Conservation (phyloP, 2,797 vertebrate species). For the Sphenopsis melanotis region DNA sequence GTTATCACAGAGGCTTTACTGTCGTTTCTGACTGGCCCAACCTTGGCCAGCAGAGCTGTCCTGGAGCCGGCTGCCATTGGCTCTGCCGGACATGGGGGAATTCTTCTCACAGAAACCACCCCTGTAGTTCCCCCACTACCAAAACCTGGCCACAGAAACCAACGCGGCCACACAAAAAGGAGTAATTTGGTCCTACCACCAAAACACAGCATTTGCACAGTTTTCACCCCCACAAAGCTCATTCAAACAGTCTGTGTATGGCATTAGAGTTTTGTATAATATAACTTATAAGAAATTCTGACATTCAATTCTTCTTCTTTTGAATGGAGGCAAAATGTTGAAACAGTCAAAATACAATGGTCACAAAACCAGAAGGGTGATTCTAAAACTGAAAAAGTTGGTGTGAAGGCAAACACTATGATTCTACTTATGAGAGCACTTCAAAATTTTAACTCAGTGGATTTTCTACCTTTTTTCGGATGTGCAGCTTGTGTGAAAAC, state of each 20-base stretch:
- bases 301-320: background rate
- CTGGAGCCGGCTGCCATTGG: fast-evolving
- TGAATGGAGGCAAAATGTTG: background rate
- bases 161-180: background rate
- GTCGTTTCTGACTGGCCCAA: fast-evolving
- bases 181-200: background rate
- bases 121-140: fast-evolving
- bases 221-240: background rate
- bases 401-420: background rate
- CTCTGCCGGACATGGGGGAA: fast-evolving
- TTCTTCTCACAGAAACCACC: background rate
- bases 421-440: background rate
- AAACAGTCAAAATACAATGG: too few relatives aligned
- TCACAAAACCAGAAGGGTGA: background rate
- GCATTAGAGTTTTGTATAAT: background rate
- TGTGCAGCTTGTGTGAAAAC: background rate
- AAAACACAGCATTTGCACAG: background rate
- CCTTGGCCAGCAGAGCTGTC: fast-evolving
- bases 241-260: background rate
- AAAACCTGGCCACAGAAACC: background rate
- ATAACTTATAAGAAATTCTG: background rate
- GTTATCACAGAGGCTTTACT: background rate
- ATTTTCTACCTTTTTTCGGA: background rate
- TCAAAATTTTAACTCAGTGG: background rate
- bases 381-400: background rate